Base-by-base conservation (phyloP, 2,113 vertebrate species). In the Dasyurus viverrinus region DNA sequence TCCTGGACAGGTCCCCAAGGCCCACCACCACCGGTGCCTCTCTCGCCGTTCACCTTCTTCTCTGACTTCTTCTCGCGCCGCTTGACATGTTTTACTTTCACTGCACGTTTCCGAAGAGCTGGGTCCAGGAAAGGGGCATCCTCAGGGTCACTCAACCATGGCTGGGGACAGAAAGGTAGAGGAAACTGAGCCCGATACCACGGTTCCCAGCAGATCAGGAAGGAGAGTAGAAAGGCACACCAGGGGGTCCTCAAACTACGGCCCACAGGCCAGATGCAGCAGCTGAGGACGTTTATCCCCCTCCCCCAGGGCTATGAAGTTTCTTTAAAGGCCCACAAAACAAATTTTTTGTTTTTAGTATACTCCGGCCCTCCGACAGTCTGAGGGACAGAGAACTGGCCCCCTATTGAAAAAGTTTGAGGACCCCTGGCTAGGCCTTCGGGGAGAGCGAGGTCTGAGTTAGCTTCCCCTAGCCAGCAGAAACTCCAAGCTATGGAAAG, bases 61-160 rank as follows among this genome's bases (percentile, higher is more conserved):
- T 99, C 99, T 0, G 99, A 99, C 90, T 99, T 99, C 98, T 99
- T 99, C 96, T 99, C 99, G 30, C 99, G 98, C 27, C 99, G 99
- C 93, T 99, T 99, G 53, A 99, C 99, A 0, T 99, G 99, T 53
- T 99, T 99, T 94, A 99, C 99, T 97, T 99, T 99, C 36, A 99
- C 99, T 0, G 99, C 99, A 95, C 99, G 99, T 96, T 99, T 99
- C 89, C 99, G 98, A 96, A 99, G 98, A 0, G 99, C 99, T 0
- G 99, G 99, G 93, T 99, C 99, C 91, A 99, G 99, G 96, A 98
- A 98, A 0, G 97, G 98, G 48, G 99, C 98, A 4, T 99, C 99
- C 0, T 99, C 99, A 0, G 99, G 98, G 53, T 99, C 99, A 8
- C 98, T 99, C 89, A 98, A 98, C 99, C 99, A 99, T 0, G 98